Percentiles rank a stretch among this genome's conserved stretches.
Evolutionary conservation across 2,888 invertebrate species (phyloP).

Genomic region (Anodontia alba): DNA sequence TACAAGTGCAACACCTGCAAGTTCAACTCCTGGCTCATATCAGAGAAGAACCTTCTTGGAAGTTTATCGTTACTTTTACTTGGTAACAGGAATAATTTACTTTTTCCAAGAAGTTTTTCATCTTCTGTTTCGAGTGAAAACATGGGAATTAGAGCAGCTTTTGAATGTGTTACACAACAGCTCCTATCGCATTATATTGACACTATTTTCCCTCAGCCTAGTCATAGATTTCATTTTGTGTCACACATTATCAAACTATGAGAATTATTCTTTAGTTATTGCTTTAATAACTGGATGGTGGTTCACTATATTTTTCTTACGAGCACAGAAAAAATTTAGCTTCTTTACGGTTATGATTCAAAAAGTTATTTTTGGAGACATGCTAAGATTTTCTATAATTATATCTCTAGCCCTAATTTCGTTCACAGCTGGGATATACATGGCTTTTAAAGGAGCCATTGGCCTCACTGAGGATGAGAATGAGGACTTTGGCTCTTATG

Average conservation of each 20-base stretch:
- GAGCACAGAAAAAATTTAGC: conserved; percentile 71
- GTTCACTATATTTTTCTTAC: conserved; percentile 73
- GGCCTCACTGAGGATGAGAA: conserved; percentile 41
- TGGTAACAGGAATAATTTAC: conserved; percentile 57
- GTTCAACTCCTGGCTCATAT: background rate
- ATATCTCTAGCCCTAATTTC: conserved; percentile 68
- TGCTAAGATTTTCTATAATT: conserved; percentile 67
- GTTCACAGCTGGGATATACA: conserved; percentile 72
- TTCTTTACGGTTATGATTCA: conserved; percentile 77
- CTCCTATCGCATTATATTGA: conserved; percentile 54
- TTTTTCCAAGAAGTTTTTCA: conserved; percentile 44
- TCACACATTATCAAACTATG: conserved; percentile 31
- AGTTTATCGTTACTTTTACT: conserved; percentile 41
- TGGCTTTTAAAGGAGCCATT: conserved; percentile 63
- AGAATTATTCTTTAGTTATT: conserved; percentile 65
- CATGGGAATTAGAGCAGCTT: conserved; percentile 41
- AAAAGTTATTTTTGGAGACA: conserved; percentile 70
- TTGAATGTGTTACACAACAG: conserved; percentile 57
- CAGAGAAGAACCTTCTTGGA: conserved; percentile 41
- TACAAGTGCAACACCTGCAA: background rate
- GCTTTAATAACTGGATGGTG: conserved; percentile 74
- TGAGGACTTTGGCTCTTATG: conserved; percentile 60
- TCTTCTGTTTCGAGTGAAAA: conserved; percentile 43
- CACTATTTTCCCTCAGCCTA: conserved; percentile 62
- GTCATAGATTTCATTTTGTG: conserved; percentile 60